Percentiles rank a stretch among this genome's conserved stretches.
Conservation (phyloP, 1,140 invertebrate genomes). For the Argopecten irradians region DNA sequence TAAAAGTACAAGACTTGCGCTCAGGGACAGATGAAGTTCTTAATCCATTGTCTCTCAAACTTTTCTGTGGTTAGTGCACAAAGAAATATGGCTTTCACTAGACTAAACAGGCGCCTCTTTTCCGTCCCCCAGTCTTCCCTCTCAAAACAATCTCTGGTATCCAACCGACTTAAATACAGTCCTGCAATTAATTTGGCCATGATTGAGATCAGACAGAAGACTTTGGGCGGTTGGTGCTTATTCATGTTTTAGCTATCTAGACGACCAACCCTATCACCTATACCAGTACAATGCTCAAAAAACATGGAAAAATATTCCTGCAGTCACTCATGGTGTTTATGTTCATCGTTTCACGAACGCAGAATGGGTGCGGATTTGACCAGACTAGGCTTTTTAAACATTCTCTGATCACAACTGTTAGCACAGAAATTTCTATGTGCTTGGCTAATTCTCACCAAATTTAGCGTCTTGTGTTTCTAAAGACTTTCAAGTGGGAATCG, state of each 20-base stretch:
- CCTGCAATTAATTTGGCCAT: not conserved
- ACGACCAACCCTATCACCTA: conserved; percentile 19
- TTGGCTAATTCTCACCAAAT: not conserved
- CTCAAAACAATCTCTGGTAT: conserved; percentile 2
- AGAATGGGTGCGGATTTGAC: not conserved
- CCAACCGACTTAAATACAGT: not conserved
- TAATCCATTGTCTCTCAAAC: not conserved
- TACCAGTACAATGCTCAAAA: not conserved
- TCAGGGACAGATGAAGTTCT: not conserved
- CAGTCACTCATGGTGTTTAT: too few species aligned
- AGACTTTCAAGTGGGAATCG: not conserved
- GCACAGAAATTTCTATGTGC: not conserved
- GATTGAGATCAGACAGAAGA: conserved; percentile 9
- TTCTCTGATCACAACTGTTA: not conserved
- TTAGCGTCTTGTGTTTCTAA: not conserved
- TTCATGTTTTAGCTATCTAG: not conserved
- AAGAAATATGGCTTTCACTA: conserved; percentile 13
- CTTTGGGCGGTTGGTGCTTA: not conserved
- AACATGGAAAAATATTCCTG: not conserved
- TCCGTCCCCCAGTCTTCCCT: too few species aligned
- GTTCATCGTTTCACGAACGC: too few species aligned
- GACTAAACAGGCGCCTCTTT: not conserved
- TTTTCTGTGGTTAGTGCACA: too few species aligned
- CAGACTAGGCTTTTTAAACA: not conserved
- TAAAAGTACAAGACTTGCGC: too few species aligned